phyloP scores from a whole-genome alignment of 2,888 invertebrate species.

The Dynastes grantii region DNA sequence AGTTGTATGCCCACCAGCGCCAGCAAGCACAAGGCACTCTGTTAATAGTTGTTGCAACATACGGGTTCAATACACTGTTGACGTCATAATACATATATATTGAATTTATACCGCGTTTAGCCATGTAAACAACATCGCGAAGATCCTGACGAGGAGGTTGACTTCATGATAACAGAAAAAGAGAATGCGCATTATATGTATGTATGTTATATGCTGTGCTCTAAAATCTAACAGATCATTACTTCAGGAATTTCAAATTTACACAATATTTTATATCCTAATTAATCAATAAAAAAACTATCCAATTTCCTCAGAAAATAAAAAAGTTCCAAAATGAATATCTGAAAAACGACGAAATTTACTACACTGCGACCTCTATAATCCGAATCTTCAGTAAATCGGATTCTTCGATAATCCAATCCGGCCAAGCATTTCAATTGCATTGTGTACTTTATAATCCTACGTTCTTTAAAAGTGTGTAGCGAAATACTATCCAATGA shows the following conservation, averaged over 20 bases:
- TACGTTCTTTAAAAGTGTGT: too few relatives aligned
- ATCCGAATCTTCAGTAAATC: too few relatives aligned
- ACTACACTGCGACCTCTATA: too few relatives aligned
- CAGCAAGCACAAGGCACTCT: conserved; percentile 27
- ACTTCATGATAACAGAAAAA: not conserved
- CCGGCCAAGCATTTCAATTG: too few relatives aligned
- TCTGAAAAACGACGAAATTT: too few relatives aligned
- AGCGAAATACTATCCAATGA: too few relatives aligned
- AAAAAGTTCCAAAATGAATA: too few relatives aligned
- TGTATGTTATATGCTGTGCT: not conserved
- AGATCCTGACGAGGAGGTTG: not conserved
- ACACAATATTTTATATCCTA: too few relatives aligned
- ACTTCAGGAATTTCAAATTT: not conserved
- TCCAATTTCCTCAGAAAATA: too few relatives aligned
- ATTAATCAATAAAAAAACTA: too few relatives aligned
- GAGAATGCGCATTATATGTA: not conserved
- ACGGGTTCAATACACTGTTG: conserved; percentile 49
- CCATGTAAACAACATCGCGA: conserved; percentile 22
- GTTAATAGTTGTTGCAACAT: conserved; percentile 44
- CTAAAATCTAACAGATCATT: not conserved
- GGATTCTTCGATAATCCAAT: too few relatives aligned
- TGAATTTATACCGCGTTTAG: conserved; percentile 31
- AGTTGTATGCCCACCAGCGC: conserved; percentile 17
- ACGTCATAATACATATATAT: conserved; percentile 46
- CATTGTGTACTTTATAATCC: too few relatives aligned